Conservation (phyloP, 2,888 invertebrate genomes). For the Mermis nigrescens region DNA sequence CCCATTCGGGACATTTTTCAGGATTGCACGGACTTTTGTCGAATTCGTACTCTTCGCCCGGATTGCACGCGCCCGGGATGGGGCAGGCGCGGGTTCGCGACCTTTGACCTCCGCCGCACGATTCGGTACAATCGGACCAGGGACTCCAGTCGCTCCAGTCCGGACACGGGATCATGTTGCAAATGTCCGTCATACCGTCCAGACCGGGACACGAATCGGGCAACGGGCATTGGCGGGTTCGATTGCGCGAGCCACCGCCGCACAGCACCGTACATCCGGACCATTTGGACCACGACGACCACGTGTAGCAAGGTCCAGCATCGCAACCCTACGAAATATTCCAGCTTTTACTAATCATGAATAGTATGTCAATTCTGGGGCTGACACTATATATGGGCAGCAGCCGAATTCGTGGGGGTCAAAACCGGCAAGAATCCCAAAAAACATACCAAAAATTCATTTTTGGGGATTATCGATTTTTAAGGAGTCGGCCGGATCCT, state of each 20-base stretch:
- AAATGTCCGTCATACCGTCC: conserved; percentile 9
- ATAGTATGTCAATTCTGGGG: no score
- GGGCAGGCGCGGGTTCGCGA: conserved; percentile 9
- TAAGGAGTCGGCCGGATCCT: no score
- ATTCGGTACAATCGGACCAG: conserved; percentile 12
- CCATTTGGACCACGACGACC: conserved; percentile 12
- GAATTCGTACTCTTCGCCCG: conserved; percentile 3
- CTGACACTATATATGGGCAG: no score
- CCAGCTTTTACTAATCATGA: no score
- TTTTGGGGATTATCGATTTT: no score
- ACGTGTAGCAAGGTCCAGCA: conserved; percentile 8
- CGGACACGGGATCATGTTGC: conserved; percentile 14
- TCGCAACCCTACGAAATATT: background rate
- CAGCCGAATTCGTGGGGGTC: no score
- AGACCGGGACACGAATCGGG: conserved; percentile 5
- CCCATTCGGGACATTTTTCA: conserved; percentile 7
- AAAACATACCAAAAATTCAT: no score
- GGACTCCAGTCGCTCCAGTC: conserved; percentile 15
- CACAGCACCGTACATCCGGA: conserved; percentile 7
- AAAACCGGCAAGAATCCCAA: no score
- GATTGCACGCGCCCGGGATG: conserved; percentile 2
- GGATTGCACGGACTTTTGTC: background rate
- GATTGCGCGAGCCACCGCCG: conserved; percentile 5
- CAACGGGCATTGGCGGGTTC: conserved; percentile 1
- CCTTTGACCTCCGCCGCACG: conserved; percentile 10